Evolutionary conservation across 1,140 invertebrate species (phyloP).

Genomic region (Agrilus planipennis): DNA sequence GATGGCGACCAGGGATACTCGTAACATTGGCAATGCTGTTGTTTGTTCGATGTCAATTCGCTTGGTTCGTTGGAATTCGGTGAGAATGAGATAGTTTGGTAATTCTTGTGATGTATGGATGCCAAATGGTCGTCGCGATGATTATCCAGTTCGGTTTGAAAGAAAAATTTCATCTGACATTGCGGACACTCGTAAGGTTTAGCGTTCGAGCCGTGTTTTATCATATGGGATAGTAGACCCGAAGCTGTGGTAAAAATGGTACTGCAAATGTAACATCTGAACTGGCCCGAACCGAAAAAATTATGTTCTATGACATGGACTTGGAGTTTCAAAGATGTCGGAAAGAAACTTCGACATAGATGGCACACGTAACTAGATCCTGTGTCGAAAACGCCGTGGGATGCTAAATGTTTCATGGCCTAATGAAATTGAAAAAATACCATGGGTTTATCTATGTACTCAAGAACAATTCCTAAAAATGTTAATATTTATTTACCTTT

Average conservation of each 20-base stretch:
- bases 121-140: constrained; percentile 45
- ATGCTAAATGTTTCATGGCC: constrained; percentile 40
- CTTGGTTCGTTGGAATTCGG: too few relatives aligned
- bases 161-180: constrained; percentile 82
- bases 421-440: too few relatives aligned
- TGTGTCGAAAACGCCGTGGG: constrained; percentile 43
- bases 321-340: constrained; percentile 68
- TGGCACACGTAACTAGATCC: constrained; percentile 53
- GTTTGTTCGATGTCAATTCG: too few relatives aligned
- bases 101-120: too few relatives aligned
- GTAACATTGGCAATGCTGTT: too few relatives aligned
- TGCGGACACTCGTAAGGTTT: constrained; percentile 73
- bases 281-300: constrained; percentile 73
- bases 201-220: constrained; percentile 64
- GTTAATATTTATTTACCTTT: constrained; percentile 56
- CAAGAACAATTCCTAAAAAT: too few relatives aligned
- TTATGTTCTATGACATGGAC: constrained; percentile 88
- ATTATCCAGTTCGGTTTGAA: constrained; percentile 81
- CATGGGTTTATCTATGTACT: too few relatives aligned
- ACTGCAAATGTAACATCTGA: constrained; percentile 81
- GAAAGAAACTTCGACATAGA: constrained; percentile 56
- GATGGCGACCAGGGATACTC: too few relatives aligned
- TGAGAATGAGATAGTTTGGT: too few relatives aligned
- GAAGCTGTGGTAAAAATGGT: constrained; percentile 70
- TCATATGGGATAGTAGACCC: constrained; percentile 70